Conservation (phyloP, 2,888 invertebrate species). For the Odontomyia ornata region DNA sequence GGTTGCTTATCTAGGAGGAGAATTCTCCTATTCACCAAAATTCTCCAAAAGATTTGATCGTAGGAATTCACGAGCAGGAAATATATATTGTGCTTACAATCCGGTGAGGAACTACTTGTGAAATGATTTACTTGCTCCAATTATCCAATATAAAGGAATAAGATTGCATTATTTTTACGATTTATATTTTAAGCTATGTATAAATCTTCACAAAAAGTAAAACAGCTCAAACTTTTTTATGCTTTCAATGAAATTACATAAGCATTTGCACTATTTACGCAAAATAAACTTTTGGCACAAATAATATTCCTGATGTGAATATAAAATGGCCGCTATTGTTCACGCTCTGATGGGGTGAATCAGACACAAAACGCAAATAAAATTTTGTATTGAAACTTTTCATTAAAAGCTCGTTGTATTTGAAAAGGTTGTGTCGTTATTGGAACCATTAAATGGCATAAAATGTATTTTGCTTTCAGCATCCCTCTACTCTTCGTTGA, state of each 20-base stretch:
- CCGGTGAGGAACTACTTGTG: too few relatives aligned
- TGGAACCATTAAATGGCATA: constrained; percentile 20
- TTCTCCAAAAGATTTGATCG: too few relatives aligned
- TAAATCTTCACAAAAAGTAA: too few relatives aligned
- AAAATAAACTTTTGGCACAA: constrained; percentile 3
- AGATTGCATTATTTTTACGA: too few relatives aligned
- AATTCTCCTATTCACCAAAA: too few relatives aligned
- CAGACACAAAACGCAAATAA: background rate
- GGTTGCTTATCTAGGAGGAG: too few relatives aligned
- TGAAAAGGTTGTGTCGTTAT: background rate
- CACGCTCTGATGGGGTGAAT: background rate
- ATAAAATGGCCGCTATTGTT: background rate
- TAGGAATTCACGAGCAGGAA: too few relatives aligned
- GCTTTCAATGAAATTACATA: background rate
- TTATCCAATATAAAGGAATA: too few relatives aligned
- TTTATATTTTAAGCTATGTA: too few relatives aligned
- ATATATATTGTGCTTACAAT: too few relatives aligned
- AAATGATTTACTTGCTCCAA: too few relatives aligned
- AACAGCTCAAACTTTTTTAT: too few relatives aligned
- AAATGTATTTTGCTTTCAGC: constrained; percentile 9
- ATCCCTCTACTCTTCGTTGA: background rate
- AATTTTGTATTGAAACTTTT: constrained; percentile 20
- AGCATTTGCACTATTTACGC: constrained; percentile 16
- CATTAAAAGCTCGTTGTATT: constrained; percentile 37
- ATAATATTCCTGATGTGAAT: constrained; percentile 32